Evolutionary conservation across 2,113 vertebrate genomes (phyloP).

Genomic region (Meriones unguiculatus): DNA sequence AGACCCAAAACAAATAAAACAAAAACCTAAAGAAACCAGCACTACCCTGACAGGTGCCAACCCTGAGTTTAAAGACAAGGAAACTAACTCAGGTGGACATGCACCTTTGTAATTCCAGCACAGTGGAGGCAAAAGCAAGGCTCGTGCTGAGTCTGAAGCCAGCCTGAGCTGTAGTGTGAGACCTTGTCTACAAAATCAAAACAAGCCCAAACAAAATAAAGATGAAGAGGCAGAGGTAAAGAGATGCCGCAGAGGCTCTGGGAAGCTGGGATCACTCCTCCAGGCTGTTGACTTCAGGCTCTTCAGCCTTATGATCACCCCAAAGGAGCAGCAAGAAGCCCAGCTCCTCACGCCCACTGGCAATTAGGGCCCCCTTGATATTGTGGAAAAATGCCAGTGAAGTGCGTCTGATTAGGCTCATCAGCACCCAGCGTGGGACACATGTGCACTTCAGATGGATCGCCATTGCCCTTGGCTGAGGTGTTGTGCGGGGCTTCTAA

Average conservation of each 20-base stretch:
- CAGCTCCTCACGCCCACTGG: conserved; percentile 47
- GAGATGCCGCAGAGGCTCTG: neutral
- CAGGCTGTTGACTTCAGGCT: conserved; percentile 8
- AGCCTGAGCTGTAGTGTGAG: neutral
- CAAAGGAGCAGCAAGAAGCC: conserved; percentile 40
- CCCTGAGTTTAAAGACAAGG: conserved; percentile 15
- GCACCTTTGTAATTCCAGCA: neutral
- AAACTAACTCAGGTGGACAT: neutral
- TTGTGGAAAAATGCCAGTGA: conserved; percentile 45
- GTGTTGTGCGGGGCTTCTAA: conserved; percentile 73
- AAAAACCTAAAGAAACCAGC: neutral
- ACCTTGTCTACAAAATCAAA: neutral
- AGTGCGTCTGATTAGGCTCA: conserved; percentile 78
- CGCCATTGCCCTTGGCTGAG: conserved; percentile 68
- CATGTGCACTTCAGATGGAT: conserved; percentile 65
- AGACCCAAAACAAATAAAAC: neutral
- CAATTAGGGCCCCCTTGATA: conserved; percentile 63
- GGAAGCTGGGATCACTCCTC: neutral
- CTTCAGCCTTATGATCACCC: conserved; percentile 47
- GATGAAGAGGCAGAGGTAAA: neutral
- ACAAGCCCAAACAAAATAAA: neutral
- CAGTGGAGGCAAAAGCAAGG: neutral
- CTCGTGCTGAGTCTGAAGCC: neutral
- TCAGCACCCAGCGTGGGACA: conserved; percentile 79
- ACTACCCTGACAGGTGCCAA: neutral